Conservation (phyloP, 2,888 invertebrate genomes). For the Chironomus riparius region DNA sequence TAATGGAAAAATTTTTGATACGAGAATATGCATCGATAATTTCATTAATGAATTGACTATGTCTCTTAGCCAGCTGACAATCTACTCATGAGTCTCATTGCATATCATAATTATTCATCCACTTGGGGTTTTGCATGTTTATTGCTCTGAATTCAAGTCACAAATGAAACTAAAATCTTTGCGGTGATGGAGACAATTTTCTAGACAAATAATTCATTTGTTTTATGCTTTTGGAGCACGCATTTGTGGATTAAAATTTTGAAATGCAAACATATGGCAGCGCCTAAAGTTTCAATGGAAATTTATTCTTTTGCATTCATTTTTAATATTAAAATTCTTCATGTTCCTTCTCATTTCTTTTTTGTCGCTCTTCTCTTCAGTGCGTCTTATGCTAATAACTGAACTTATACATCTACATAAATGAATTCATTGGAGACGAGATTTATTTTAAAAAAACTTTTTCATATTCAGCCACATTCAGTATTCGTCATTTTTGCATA, state of each 20-base stretch:
- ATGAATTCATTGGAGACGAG: not conserved
- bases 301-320: too few species aligned
- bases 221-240: not conserved
- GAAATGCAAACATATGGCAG: not conserved
- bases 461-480: not conserved
- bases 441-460: not conserved
- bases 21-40: too few species aligned
- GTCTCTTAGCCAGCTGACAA: too few species aligned
- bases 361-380: not conserved
- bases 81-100: too few species aligned
- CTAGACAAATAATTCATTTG: not conserved
- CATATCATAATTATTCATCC: too few species aligned
- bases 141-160: not conserved
- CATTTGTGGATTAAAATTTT: not conserved
- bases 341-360: not conserved
- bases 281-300: too few species aligned
- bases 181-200: not conserved
- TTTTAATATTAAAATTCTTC: not conserved
- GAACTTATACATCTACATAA: not conserved
- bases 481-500: too few species aligned
- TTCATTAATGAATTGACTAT: too few species aligned
- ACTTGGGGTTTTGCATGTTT: too few species aligned
- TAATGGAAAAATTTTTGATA: too few species aligned
- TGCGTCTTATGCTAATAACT: not conserved
- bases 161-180: not conserved